Conservation (phyloP, 2,888 invertebrate genomes). For the Megalurothrips usitatus region DNA sequence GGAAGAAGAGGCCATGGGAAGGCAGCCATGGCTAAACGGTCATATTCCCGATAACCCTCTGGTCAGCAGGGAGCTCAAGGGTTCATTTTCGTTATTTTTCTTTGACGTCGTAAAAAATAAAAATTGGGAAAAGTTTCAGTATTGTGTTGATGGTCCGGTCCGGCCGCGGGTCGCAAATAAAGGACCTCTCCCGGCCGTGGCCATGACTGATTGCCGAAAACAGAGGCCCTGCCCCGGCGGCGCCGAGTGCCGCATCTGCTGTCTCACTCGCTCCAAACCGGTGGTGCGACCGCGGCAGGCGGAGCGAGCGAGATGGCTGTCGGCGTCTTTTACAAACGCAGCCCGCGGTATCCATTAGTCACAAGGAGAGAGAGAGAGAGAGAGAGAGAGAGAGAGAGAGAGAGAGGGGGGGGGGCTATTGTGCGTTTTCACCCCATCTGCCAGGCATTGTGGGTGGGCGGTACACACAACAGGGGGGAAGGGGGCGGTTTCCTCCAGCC, state of each 20-base stretch:
- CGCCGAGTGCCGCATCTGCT: neutral
- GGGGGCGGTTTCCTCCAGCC: no score
- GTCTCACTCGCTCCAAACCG: neutral
- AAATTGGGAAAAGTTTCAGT: no score
- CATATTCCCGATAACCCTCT: neutral
- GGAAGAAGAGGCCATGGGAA: no score
- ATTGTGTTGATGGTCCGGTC: no score
- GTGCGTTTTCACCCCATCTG: conserved; percentile 21
- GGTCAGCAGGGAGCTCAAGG: neutral
- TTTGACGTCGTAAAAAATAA: no score
- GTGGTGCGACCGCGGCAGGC: no score
- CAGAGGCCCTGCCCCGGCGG: neutral
- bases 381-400: no score
- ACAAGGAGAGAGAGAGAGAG: neutral
- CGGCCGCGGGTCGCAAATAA: neutral
- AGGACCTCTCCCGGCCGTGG: neutral
- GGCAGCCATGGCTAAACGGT: no score
- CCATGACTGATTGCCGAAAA: conserved; percentile 15
- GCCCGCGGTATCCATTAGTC: neutral
- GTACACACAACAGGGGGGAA: no score
- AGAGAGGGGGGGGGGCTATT: neutral
- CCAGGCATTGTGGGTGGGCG: neutral
- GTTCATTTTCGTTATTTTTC: no score
- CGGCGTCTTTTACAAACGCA: neutral
- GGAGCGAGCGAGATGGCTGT: neutral